Conservation (phyloP, 2,888 invertebrate genomes). For the Troglohyphantes excavatus region DNA sequence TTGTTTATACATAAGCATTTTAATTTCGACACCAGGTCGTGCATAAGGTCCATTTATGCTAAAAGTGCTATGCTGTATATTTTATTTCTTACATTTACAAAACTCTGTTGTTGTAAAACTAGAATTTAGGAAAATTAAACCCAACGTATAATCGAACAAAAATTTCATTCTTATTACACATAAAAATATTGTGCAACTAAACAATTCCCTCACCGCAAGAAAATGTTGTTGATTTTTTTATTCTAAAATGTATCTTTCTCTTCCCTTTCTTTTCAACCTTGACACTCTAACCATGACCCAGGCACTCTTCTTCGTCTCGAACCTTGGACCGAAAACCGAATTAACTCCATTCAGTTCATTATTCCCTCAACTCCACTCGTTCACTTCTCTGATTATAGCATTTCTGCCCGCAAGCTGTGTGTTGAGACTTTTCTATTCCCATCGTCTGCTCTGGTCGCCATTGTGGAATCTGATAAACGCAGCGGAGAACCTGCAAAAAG, state of each 20-base stretch:
- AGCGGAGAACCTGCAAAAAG: conserved; percentile 2
- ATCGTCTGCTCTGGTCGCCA: conserved; percentile 15
- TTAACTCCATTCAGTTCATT: conserved; percentile 30
- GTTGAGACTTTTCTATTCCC: neutral
- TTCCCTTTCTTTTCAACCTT: conserved; percentile 40
- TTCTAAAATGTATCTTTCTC: neutral
- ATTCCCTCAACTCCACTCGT: conserved; percentile 17
- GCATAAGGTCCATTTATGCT: too few relatives aligned
- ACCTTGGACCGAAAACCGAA: conserved; percentile 70
- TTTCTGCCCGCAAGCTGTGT: conserved; percentile 14
- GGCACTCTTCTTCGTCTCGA: conserved; percentile 45
- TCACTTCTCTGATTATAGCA: neutral
- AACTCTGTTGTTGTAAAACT: too few relatives aligned
- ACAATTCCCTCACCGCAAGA: neutral
- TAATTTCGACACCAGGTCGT: too few relatives aligned
- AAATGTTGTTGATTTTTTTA: neutral
- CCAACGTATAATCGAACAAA: too few relatives aligned
- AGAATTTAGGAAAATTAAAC: too few relatives aligned
- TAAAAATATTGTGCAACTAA: neutral
- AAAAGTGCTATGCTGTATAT: too few relatives aligned
- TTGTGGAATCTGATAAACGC: neutral
- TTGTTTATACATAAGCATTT: too few relatives aligned
- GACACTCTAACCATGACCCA: conserved; percentile 52
- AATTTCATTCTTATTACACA: too few relatives aligned
- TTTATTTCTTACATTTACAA: too few relatives aligned